Percentiles rank a stretch among this genome's conserved stretches.
phyloP scores from a whole-genome alignment of 2,113 vertebrate genomes.

The Clupea harengus region DNA sequence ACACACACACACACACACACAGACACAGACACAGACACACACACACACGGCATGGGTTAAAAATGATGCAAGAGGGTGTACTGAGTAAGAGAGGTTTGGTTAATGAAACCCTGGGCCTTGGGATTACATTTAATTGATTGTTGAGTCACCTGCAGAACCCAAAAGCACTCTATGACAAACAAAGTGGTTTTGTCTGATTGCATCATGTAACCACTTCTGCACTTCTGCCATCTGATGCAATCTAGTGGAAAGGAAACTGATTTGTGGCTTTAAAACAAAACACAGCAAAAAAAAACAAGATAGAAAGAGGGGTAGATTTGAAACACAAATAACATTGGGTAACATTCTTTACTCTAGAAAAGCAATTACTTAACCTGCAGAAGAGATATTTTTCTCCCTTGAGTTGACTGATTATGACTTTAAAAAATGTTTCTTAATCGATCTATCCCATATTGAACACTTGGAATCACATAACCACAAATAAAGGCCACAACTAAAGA shows the following conservation, averaged over 20 bases:
- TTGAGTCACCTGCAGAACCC: not conserved
- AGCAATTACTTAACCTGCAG: not conserved
- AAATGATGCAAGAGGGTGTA: not conserved
- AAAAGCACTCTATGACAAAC: not conserved
- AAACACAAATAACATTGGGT: not conserved
- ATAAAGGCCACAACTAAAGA: no score
- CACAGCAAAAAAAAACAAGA: not conserved
- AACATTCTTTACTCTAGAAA: no score
- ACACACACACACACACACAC: not conserved
- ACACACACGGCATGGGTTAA: not conserved
- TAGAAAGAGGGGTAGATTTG: not conserved
- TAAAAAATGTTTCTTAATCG: no score
- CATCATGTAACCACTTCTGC: constrained; percentile 4
- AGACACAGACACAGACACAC: not conserved
- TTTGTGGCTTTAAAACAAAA: constrained; percentile 40
- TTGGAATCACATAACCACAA: no score
- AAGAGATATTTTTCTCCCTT: not conserved
- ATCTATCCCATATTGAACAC: no score
- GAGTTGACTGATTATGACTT: no score
- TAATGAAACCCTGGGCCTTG: not conserved
- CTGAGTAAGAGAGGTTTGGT: not conserved
- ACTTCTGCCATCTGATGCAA: not conserved
- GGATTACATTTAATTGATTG: not conserved
- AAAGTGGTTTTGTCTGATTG: not conserved
- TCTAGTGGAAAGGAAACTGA: constrained; percentile 30